Conservation (phyloP, 2,113 vertebrate species). For the Lepus americanus region DNA sequence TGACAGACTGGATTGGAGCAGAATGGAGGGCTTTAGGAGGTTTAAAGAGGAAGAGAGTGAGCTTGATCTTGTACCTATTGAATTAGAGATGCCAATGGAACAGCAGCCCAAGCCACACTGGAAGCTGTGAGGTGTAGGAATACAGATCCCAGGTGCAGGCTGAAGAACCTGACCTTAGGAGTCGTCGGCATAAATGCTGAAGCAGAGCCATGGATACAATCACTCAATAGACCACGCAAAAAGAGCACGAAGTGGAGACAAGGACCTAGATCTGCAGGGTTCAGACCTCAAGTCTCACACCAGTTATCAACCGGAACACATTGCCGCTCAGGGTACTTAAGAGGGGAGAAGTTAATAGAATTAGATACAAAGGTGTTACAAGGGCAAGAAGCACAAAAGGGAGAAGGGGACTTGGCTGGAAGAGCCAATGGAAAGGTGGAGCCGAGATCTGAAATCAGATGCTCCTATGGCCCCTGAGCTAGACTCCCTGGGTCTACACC, state of each 20-base stretch:
- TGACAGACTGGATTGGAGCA: not conserved
- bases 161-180: not conserved
- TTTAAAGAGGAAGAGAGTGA: slow-evolving; percentile 7
- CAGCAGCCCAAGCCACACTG: not conserved
- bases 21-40: not conserved
- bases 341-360: not conserved
- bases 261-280: not conserved
- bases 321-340: not conserved
- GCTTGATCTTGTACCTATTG: not conserved
- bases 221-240: not conserved
- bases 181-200: not conserved
- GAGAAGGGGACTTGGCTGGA: not conserved
- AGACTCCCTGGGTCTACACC: not conserved
- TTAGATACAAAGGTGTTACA: not conserved
- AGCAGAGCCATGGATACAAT: not conserved
- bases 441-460: not conserved
- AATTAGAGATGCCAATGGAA: not conserved
- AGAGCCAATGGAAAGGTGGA: not conserved
- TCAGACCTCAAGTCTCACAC: not conserved
- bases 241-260: not conserved
- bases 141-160: not conserved
- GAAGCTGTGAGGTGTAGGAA: not conserved
- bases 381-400: not conserved
- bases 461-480: not conserved
- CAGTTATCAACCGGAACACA: not conserved